phyloP scores from a whole-genome alignment of 2,888 invertebrate genomes.

The Dryobota labecula region DNA sequence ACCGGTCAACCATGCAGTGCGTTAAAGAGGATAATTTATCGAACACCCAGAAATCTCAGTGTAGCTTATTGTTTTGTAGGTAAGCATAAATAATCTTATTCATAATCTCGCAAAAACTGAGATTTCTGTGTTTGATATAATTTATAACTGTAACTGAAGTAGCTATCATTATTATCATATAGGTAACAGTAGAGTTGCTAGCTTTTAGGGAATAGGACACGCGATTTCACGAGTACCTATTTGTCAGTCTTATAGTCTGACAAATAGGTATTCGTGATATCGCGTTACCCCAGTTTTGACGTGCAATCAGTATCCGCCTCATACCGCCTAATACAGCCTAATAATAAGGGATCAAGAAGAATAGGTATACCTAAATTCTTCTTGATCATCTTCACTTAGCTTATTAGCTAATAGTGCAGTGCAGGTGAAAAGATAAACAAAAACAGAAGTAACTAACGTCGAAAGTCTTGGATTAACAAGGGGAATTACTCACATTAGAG shows the following conservation, averaged over 20 bases:
- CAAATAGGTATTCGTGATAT: background rate
- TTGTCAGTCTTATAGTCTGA: too few relatives aligned
- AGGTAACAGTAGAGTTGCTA: background rate
- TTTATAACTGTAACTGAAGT: background rate
- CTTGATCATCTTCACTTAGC: background rate
- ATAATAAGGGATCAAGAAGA: background rate
- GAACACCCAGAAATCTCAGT: background rate
- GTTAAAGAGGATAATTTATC: background rate
- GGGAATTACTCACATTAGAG: slow-evolving; percentile 75
- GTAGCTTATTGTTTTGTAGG: background rate
- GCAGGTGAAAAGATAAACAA: slow-evolving; percentile 3
- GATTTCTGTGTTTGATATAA: background rate
- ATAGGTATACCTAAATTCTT: background rate
- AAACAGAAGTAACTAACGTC: background rate
- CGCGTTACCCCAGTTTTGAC: background rate
- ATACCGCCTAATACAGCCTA: background rate
- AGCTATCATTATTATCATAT: too few relatives aligned
- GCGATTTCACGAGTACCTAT: too few relatives aligned
- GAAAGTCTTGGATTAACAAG: background rate
- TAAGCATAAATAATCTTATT: too few relatives aligned
- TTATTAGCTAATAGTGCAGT: background rate
- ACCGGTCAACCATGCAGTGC: slow-evolving; percentile 19
- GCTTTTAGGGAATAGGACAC: background rate
- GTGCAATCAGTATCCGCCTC: background rate
- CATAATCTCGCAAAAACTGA: background rate